Conservation (phyloP, 2,797 vertebrate species). For the Syngnathus rostellatus region DNA sequence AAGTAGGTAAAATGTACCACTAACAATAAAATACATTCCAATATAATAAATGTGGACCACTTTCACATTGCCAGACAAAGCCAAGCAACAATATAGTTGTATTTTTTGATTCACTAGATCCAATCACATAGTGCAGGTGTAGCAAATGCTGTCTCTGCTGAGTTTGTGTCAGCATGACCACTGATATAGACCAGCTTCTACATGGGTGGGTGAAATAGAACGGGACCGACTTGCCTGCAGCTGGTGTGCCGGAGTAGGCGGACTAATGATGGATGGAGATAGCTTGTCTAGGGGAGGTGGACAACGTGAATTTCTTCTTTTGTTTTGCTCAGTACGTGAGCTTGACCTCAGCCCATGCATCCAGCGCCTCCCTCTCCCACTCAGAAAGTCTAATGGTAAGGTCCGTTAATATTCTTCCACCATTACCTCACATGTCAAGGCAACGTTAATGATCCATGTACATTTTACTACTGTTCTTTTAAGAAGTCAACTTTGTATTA, state of each 20-base stretch:
- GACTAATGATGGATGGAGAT: slow-evolving; percentile 41
- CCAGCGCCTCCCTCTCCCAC: slow-evolving; percentile 33
- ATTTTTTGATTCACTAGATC: neutral
- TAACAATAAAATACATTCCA: neutral
- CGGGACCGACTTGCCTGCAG: slow-evolving; percentile 29
- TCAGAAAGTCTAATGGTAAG: slow-evolving; percentile 55
- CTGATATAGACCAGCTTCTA: neutral
- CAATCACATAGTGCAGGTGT: neutral
- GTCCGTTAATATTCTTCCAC: slow-evolving; percentile 46
- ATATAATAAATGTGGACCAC: neutral
- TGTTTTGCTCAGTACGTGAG: slow-evolving; percentile 52
- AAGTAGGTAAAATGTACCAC: neutral
- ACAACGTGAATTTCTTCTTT: slow-evolving; percentile 11
- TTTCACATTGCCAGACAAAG: neutral
- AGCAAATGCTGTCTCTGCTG: neutral
- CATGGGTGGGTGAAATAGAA: slow-evolving; percentile 28
- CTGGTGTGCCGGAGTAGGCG: slow-evolving; percentile 25
- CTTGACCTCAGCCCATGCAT: slow-evolving; percentile 35
- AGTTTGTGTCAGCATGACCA: neutral
- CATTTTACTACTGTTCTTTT: slow-evolving; percentile 6
- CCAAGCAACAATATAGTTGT: neutral
- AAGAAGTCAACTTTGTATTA: neutral
- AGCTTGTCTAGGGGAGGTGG: slow-evolving; percentile 11
- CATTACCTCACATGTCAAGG: slow-evolving; percentile 35
- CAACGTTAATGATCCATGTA: slow-evolving; percentile 12